These are phyloP conservation scores for Athene cunicularia DNA, from an alignment of 2,113 vertebrate species.

Conservation along the genomic window DNA sequence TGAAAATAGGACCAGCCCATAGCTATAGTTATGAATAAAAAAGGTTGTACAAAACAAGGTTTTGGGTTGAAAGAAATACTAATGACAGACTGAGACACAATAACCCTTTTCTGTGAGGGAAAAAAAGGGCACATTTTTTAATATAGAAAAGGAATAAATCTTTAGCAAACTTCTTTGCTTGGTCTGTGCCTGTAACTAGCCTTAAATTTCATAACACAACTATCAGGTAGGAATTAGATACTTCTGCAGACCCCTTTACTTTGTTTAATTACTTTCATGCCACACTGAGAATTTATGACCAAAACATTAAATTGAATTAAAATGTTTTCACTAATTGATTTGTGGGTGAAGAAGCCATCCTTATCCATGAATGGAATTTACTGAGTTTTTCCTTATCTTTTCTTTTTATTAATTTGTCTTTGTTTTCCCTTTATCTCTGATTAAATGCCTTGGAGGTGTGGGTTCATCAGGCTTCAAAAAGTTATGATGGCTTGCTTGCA, in stretches of 20 bases:
- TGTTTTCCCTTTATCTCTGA: background rate
- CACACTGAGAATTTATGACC: background rate
- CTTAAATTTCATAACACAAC: background rate
- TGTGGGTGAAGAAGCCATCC: background rate
- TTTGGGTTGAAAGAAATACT: background rate
- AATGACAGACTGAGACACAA: background rate
- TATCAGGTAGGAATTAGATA: background rate
- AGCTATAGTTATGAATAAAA: slow-evolving; percentile 20
- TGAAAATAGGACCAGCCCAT: slow-evolving; percentile 4
- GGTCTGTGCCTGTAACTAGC: background rate
- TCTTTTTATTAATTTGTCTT: accelerated
- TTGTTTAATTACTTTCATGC: background rate
- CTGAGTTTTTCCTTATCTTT: accelerated
- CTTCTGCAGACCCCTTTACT: background rate
- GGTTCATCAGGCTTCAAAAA: background rate
- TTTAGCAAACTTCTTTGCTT: background rate
- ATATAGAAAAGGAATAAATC: background rate
- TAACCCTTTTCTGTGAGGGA: background rate
- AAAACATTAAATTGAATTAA: background rate
- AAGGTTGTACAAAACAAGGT: background rate
- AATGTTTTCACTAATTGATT: background rate
- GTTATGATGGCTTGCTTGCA: background rate
- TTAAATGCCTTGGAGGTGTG: background rate
- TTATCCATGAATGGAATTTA: background rate
- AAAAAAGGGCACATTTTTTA: background rate